These are phyloP conservation scores for Calcarius ornatus DNA, from an alignment of 2,113 vertebrate species.

Conservation along the genomic window DNA sequence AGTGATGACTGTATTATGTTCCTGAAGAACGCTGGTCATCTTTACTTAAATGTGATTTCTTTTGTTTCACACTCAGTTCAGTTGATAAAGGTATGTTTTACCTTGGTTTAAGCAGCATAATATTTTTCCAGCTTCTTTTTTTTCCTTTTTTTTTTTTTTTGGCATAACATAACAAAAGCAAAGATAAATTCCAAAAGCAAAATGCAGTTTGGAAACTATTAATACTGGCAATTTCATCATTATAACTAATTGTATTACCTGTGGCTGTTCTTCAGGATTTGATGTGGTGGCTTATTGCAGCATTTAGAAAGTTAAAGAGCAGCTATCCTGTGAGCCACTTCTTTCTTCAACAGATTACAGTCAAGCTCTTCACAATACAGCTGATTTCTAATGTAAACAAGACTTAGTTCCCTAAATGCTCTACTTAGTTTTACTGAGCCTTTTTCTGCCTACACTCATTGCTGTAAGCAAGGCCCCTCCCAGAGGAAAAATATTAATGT, in stretches of 20 bases:
- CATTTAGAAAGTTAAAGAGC: not conserved
- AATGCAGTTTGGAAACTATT: not conserved
- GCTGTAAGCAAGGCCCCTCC: not conserved
- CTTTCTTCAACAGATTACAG: not conserved
- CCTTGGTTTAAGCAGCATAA: not conserved
- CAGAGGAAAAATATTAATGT: not conserved
- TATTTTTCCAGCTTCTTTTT: not conserved
- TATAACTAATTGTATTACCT: not conserved
- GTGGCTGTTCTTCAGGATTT: not conserved
- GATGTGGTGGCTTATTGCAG: not conserved
- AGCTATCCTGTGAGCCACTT: not conserved
- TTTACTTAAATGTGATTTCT: constrained; percentile 80
- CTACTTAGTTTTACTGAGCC: not conserved
- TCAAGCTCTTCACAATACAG: not conserved
- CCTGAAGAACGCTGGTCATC: constrained; percentile 68
- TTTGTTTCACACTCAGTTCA: constrained; percentile 71
- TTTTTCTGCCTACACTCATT: not conserved
- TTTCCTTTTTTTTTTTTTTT: not conserved
- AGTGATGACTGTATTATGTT: constrained; percentile 83
- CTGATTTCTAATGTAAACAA: not conserved
- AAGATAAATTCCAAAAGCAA: not conserved
- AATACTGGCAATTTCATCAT: not conserved
- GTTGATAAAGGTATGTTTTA: constrained; percentile 78
- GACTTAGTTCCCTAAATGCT: not conserved
- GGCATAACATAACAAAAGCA: not conserved